A percentile compares a stretch with the other conserved stretches of the same genome.
Conservation (phyloP, 2,888 invertebrate species). For the Dione vanillae region DNA sequence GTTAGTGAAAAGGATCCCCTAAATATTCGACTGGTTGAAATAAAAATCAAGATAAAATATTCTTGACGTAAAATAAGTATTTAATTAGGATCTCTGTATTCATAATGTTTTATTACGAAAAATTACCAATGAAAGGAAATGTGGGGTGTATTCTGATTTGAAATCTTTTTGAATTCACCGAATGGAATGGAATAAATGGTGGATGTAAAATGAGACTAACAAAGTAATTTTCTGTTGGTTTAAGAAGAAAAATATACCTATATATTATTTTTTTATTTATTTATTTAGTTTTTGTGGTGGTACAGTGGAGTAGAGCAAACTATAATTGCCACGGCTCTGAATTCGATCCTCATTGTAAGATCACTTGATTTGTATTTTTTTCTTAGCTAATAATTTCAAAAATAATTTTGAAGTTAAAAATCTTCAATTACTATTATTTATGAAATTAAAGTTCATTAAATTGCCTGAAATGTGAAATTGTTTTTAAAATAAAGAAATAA, state of each 20-base stretch:
- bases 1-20: slow-evolving; percentile 1
- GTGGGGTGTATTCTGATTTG: not conserved
- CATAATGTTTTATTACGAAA: slow-evolving; percentile 13
- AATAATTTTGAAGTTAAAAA: no score
- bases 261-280: no score
- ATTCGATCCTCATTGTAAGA: no score
- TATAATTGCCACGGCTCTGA: no score
- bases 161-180: slow-evolving; percentile 16
- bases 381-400: no score
- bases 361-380: no score
- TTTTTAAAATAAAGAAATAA: no score
- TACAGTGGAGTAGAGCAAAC: no score
- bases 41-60: slow-evolving; percentile 10
- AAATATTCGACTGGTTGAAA: slow-evolving; percentile 16
- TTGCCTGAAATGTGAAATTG: no score
- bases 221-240: not conserved
- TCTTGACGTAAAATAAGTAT: slow-evolving; percentile 11
- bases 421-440: no score
- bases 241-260: not conserved
- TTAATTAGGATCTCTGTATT: slow-evolving; percentile 20
- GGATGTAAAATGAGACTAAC: not conserved
- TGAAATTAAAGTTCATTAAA: no score
- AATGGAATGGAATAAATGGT: slow-evolving; percentile 11
- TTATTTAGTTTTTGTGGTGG: no score
- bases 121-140: slow-evolving; percentile 12